These are phyloP conservation scores for Diogma glabrata DNA, from an alignment of 2,888 invertebrate genomes.

Conservation along the genomic window DNA sequence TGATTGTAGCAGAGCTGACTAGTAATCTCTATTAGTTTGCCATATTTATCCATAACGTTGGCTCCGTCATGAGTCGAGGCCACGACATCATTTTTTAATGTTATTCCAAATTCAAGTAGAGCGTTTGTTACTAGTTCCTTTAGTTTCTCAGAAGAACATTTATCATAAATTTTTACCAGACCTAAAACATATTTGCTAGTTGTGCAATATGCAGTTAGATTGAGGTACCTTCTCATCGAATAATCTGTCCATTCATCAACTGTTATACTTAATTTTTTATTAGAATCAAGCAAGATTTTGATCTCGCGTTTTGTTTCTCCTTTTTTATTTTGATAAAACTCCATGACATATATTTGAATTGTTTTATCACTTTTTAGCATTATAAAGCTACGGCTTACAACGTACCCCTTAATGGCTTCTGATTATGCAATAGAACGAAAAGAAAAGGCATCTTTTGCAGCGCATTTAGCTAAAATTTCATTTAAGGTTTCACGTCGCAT, in stretches of 20 bases:
- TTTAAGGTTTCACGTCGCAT: no score
- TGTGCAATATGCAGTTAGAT: constrained; percentile 10
- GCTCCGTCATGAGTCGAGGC: no score
- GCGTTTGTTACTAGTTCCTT: constrained; percentile 5
- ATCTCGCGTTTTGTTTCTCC: no score
- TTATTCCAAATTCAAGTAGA: constrained; percentile 6
- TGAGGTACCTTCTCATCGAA: constrained; percentile 6
- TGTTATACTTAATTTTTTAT: no score
- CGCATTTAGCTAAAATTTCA: constrained; percentile 9
- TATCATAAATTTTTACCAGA: constrained; percentile 10
- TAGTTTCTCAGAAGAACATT: constrained; percentile 8
- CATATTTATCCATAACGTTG: constrained; percentile 9
- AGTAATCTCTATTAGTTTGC: constrained; percentile 1
- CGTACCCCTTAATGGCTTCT: constrained; percentile 8
- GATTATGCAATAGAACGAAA: neutral
- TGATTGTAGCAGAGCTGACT: constrained; percentile 8
- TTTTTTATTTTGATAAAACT: no score
- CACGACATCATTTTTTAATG: constrained; percentile 2
- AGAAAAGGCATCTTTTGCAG: constrained; percentile 2
- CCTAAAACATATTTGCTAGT: constrained; percentile 7
- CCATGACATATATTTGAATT: no score
- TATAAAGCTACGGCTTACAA: constrained; percentile 6
- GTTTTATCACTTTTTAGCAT: constrained; percentile 8
- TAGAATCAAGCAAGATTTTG: no score
- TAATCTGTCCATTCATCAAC: constrained; percentile 9